Evolutionary conservation across 2,113 vertebrate species (phyloP).

Genomic region (Tenrec ecaudatus): DNA sequence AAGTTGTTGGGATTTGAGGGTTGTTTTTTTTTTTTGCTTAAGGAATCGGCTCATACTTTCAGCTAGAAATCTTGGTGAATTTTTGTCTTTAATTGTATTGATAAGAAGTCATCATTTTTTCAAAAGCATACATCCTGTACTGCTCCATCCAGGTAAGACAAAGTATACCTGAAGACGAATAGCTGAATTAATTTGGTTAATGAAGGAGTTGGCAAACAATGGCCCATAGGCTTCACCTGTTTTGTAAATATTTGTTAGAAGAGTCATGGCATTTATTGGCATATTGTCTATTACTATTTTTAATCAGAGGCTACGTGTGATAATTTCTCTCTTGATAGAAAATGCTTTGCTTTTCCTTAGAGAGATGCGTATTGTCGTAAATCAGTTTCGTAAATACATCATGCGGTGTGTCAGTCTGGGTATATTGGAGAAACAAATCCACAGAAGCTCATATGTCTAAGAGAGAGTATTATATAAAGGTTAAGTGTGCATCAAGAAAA

Average conservation of each 20-base stretch:
- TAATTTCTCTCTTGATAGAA: conserved; percentile 6
- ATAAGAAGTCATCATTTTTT: conserved; percentile 19
- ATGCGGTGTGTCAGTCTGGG: neutral
- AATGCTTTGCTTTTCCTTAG: neutral
- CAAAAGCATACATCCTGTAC: neutral
- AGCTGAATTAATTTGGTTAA: conserved; percentile 36
- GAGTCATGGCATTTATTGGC: neutral
- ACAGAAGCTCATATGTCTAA: too few relatives aligned
- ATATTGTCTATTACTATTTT: neutral
- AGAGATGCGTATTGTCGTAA: conserved; percentile 24
- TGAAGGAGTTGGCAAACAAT: neutral
- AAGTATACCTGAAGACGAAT: conserved; percentile 31
- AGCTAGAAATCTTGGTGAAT: neutral
- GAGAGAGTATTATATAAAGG: too few relatives aligned
- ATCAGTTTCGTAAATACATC: neutral
- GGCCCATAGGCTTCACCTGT: neutral
- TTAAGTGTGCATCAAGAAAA: too few relatives aligned
- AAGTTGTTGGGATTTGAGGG: conserved; percentile 15
- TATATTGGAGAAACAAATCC: too few relatives aligned
- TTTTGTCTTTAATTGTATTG: conserved; percentile 13
- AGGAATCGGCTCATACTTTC: neutral
- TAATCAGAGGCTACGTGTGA: neutral
- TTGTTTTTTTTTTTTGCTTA: conserved; percentile 58
- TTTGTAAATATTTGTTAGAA: conserved; percentile 48
- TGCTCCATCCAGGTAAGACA: conserved; percentile 15